These are phyloP conservation scores for Chymomyza procnemis DNA, from an alignment of 2,888 invertebrate genomes.

Conservation along the genomic window DNA sequence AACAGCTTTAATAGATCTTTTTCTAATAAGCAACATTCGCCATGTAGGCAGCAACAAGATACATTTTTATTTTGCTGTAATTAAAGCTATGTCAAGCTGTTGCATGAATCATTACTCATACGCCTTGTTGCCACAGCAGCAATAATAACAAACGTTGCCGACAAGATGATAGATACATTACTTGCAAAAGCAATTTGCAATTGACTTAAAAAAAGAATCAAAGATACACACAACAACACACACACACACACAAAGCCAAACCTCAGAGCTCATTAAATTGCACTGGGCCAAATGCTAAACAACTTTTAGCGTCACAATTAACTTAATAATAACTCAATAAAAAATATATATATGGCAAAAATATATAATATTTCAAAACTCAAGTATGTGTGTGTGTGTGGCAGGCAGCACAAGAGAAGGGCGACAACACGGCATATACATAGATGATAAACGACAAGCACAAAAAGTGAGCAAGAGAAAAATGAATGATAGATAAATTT, in stretches of 20 bases:
- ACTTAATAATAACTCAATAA: conserved; percentile 44
- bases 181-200: conserved; percentile 51
- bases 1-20: too few relatives aligned
- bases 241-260: not conserved
- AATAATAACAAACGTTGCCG: conserved; percentile 11
- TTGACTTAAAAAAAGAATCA: conserved; percentile 15
- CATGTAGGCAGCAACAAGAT: not conserved
- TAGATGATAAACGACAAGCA: conserved; percentile 11
- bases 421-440: not conserved
- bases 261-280: not conserved
- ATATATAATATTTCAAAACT: too few relatives aligned
- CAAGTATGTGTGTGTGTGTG: conserved; percentile 17
- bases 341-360: too few relatives aligned
- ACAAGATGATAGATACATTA: conserved; percentile 16
- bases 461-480: conserved; percentile 18
- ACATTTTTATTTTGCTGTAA: conserved; percentile 26
- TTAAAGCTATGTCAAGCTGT: not conserved
- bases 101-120: conserved; percentile 52
- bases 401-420: not conserved
- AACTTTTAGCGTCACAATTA: conserved; percentile 58
- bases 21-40: too few relatives aligned
- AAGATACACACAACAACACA: too few relatives aligned
- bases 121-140: conserved; percentile 44
- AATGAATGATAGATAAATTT: conserved; percentile 57
- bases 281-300: conserved; percentile 25